These are phyloP conservation scores for Chionodraco myersi DNA, from an alignment of 2,113 vertebrate genomes.

Conservation along the genomic window DNA sequence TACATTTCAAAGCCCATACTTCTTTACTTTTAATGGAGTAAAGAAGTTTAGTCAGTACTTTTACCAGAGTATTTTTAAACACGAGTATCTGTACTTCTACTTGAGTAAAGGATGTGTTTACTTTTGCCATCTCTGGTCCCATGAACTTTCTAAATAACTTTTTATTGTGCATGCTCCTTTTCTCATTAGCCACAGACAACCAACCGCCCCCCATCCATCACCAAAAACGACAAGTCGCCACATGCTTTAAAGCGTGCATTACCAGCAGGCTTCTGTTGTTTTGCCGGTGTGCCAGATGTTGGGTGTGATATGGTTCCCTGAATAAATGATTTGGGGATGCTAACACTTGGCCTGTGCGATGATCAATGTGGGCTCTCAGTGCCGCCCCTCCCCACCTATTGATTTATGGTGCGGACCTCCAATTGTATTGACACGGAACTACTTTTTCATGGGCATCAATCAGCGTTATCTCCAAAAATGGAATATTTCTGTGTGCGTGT, in stretches of 20 bases:
- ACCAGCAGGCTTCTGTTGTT: slow-evolving; percentile 10
- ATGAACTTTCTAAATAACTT: background rate
- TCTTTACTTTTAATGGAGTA: no score
- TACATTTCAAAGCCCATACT: no score
- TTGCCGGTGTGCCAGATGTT: slow-evolving; percentile 61
- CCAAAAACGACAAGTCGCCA: background rate
- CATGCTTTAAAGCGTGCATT: background rate
- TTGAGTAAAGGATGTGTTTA: no score
- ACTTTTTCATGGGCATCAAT: slow-evolving; percentile 55
- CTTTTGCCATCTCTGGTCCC: no score
- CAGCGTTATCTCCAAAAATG: slow-evolving; percentile 58
- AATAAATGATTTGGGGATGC: slow-evolving; percentile 65
- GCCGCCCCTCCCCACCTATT: slow-evolving; percentile 44
- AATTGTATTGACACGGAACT: slow-evolving; percentile 45
- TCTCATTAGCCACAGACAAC: slow-evolving; percentile 2
- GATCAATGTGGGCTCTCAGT: slow-evolving; percentile 66
- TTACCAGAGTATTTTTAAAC: no score
- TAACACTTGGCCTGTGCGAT: slow-evolving; percentile 60
- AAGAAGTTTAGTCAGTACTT: no score
- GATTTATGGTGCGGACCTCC: slow-evolving; percentile 56
- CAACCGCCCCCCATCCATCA: background rate
- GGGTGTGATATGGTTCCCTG: slow-evolving; percentile 45
- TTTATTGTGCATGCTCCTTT: background rate
- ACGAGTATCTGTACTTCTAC: no score
- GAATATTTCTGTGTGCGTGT: slow-evolving; percentile 28